These are phyloP conservation scores for Taenioides sp. DNA, from an alignment of 2,797 vertebrate genomes.

Conservation along the genomic window DNA sequence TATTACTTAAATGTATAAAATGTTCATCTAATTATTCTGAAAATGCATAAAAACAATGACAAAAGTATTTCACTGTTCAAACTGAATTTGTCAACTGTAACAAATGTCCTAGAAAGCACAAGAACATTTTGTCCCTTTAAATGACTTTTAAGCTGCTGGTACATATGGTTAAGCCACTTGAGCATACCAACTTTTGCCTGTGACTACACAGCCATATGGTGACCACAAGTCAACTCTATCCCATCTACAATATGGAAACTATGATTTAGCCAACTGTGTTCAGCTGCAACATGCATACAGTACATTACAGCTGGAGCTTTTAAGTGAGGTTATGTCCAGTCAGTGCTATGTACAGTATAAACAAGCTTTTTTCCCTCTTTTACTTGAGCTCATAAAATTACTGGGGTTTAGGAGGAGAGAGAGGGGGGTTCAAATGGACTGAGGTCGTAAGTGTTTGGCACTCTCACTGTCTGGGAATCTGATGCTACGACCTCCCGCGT, in stretches of 20 bases:
- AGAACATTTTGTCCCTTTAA: constrained; percentile 3
- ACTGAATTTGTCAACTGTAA: too few species aligned
- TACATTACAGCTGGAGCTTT: constrained; percentile 34
- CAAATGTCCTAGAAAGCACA: background rate
- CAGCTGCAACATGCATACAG: background rate
- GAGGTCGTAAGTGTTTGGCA: constrained; percentile 48
- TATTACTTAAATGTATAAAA: too few species aligned
- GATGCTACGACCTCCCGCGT: constrained; percentile 60
- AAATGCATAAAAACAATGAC: too few species aligned
- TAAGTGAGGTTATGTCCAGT: constrained; percentile 59
- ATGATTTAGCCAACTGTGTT: background rate
- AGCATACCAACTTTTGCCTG: constrained; percentile 15
- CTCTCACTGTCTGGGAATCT: constrained; percentile 64
- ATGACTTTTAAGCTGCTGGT: constrained; percentile 40
- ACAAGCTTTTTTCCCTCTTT: constrained; percentile 20
- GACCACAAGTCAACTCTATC: constrained; percentile 16
- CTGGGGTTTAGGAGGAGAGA: constrained; percentile 28
- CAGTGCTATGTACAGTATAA: constrained; percentile 32
- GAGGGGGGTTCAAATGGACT: constrained; percentile 37
- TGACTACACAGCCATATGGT: constrained; percentile 55
- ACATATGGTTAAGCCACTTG: constrained; percentile 46
- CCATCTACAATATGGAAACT: background rate
- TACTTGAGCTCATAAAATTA: constrained; percentile 7
- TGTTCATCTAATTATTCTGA: too few species aligned
- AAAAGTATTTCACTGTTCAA: background rate